Evolutionary conservation across 2,797 vertebrate genomes (phyloP).

Genomic region (Mormyrus proboscirostris): DNA sequence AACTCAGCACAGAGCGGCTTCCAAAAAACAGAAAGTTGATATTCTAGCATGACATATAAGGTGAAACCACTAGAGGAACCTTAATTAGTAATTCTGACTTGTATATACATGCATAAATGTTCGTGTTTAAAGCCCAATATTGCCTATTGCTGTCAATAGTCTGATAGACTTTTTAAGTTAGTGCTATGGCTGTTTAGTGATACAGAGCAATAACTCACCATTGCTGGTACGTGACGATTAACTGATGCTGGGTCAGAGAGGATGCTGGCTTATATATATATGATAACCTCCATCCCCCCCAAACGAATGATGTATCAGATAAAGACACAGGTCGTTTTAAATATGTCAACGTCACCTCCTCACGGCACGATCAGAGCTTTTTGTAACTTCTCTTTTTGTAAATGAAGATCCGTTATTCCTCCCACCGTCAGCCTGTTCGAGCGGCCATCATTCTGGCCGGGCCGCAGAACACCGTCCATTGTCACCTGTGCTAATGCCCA

Average conservation of each 20-base stretch:
- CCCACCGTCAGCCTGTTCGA: slow-evolving; percentile 40
- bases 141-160: neutral
- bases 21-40: neutral
- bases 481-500: slow-evolving; percentile 9
- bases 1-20: neutral
- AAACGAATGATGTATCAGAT: slow-evolving; percentile 33
- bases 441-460: slow-evolving; percentile 50
- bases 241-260: slow-evolving; percentile 42
- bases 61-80: neutral
- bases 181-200: neutral
- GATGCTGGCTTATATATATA: slow-evolving; percentile 47
- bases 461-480: slow-evolving; percentile 32
- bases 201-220: slow-evolving; percentile 70
- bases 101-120: neutral
- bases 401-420: slow-evolving; percentile 45
- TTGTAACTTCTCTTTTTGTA: slow-evolving; percentile 66
- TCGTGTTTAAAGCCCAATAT: neutral
- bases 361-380: slow-evolving; percentile 20
- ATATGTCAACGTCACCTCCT: slow-evolving; percentile 50
- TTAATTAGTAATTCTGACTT: neutral
- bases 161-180: neutral
- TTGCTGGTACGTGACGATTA: slow-evolving; percentile 45
- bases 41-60: neutral
- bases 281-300: slow-evolving; percentile 37
- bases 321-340: slow-evolving; percentile 53